Evolutionary conservation across 2,888 invertebrate species (phyloP).

Genomic region (Chymomyza amoena): DNA sequence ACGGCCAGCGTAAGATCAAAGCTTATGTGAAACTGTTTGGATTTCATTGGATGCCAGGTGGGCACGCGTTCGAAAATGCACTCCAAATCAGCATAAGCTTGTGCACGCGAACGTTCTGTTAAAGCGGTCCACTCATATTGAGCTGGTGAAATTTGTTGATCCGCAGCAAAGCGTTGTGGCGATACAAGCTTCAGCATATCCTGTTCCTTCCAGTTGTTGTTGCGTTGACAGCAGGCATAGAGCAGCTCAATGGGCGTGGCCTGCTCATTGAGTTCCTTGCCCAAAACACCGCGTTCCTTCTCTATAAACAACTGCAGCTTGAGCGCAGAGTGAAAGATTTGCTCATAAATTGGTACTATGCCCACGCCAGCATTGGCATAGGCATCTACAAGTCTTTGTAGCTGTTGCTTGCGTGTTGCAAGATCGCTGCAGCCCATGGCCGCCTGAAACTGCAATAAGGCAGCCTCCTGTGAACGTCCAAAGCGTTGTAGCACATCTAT

Average conservation of each 20-base stretch:
- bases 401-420: constrained; percentile 69
- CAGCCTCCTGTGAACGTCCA: constrained; percentile 84
- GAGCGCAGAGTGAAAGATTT: constrained; percentile 67
- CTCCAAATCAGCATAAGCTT: constrained; percentile 77
- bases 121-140: constrained; percentile 87
- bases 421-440: constrained; percentile 66
- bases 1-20: constrained; percentile 76
- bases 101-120: constrained; percentile 79
- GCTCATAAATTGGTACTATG: constrained; percentile 67
- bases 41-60: constrained; percentile 76
- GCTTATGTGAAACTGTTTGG: constrained; percentile 77
- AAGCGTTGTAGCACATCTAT: constrained; percentile 86
- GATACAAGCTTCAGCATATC: constrained; percentile 61
- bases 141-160: constrained; percentile 80
- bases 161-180: constrained; percentile 73
- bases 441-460: constrained; percentile 79
- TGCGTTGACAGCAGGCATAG: constrained; percentile 71
- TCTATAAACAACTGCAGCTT: constrained; percentile 69
- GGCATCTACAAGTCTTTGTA: constrained; percentile 61
- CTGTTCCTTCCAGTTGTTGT: constrained; percentile 76
- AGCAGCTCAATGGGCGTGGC: constrained; percentile 75
- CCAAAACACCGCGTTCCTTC: constrained; percentile 48
- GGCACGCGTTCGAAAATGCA: constrained; percentile 73
- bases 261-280: constrained; percentile 47
- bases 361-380: constrained; percentile 60